Evolutionary conservation across 2,113 vertebrate genomes (phyloP), one percentile per base, ranked within the genome.

Genomic region (Malurus cyaneus): DNA sequence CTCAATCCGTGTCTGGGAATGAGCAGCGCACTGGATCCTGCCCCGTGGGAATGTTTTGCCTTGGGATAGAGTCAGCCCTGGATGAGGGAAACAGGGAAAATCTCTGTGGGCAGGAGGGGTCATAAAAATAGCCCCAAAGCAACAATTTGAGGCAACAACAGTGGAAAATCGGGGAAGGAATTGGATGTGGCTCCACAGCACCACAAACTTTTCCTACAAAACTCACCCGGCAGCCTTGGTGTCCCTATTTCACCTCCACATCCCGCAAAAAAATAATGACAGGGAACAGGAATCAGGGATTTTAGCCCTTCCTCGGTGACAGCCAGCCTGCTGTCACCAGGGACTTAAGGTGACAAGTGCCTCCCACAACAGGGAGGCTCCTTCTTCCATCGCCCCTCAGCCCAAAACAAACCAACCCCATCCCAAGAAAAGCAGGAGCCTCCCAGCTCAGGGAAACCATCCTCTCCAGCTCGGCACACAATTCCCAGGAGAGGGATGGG

Each of bases 181-280:
- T 1, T 12, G 65, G 5, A 6, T 0, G 3, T 44, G 50, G 32
- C 31, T 54, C 39, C 2, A 7, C 2, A 0, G 61, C 1, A 0
- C 47, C 2, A 2, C 11, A 14, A 2, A 50, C 18, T 36, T 44
- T 47, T 72, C 72, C 71, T 9, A 4, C 14, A 39, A 65, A 76
- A 61, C 50, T 14, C 4, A 62, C 7, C 21, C 8, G 15, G 21
- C 4, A 2, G 23, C 23, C 47, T 16, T 1, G 0, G 32, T 5
- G 70, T 47, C 67, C 69, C 44, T 8, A 4, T 44, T 46, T 47
- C 19, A 62, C 56, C 47, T 29, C 74, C 2, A 3, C 2, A 0
- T 10, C 13, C 46, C 8, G 0, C 3, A 4, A 16, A 1, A 4
- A 9, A 41, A 36, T 1, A 6, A 11, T 3, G 32, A 46, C 24